A percentile compares a stretch with the other conserved stretches of the same genome.
Conservation (phyloP, 2,888 invertebrate species). For the Endomychus coccineus region DNA sequence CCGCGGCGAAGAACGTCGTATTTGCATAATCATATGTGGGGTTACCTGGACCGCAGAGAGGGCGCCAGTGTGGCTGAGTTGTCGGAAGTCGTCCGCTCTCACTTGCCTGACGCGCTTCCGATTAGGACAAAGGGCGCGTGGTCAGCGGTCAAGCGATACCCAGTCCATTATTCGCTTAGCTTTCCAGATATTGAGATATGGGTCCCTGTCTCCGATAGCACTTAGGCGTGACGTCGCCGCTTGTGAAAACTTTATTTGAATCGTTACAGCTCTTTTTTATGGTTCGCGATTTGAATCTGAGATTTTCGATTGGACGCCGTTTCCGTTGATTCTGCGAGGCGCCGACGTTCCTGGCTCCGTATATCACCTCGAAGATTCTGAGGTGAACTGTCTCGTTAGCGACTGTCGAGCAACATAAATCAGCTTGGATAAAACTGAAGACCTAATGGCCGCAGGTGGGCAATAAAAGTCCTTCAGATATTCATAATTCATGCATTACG, state of each 20-base stretch:
- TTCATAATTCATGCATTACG: constrained; percentile 36
- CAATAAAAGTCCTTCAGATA: constrained; percentile 34
- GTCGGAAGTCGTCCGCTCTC: no score
- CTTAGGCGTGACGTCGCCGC: constrained; percentile 18
- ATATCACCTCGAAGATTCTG: constrained; percentile 25
- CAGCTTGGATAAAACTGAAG: constrained; percentile 36
- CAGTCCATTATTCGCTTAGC: constrained; percentile 27
- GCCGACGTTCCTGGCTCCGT: constrained; percentile 27
- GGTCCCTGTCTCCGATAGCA: constrained; percentile 21
- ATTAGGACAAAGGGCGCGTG: constrained; percentile 28
- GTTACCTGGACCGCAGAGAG: constrained; percentile 32
- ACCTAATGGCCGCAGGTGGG: constrained; percentile 40
- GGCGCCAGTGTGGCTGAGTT: constrained; percentile 50
- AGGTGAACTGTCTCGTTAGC: constrained; percentile 35
- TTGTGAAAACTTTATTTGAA: constrained; percentile 14
- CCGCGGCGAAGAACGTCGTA: constrained; percentile 24
- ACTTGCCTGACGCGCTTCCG: no score
- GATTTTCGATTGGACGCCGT: constrained; percentile 34
- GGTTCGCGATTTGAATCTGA: constrained; percentile 34
- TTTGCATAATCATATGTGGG: constrained; percentile 37
- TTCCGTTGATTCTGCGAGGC: constrained; percentile 28
- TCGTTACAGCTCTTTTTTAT: constrained; percentile 33
- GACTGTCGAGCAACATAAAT: constrained; percentile 36
- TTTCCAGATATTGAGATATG: constrained; percentile 23
- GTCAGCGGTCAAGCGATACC: constrained; percentile 32